Evolutionary conservation across 2,888 invertebrate species (phyloP).

Genomic region (Ditylenchus weischeri): DNA sequence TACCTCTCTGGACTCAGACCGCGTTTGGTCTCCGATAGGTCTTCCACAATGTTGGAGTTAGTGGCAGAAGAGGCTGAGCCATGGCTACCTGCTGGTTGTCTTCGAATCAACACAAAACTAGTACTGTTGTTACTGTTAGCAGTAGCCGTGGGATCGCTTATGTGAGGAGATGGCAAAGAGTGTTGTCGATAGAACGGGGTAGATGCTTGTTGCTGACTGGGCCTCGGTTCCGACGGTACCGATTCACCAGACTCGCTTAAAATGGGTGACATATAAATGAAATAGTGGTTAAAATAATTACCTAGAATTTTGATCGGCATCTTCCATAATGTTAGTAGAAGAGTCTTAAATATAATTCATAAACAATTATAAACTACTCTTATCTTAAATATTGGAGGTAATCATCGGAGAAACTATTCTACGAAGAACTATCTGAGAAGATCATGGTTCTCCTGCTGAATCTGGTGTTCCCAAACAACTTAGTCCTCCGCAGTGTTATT

Average conservation of each 20-base stretch:
- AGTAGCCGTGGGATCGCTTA: background rate
- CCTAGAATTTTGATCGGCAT: too few species aligned
- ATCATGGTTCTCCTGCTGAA: too few species aligned
- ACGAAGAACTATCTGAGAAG: too few species aligned
- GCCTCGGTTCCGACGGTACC: constrained; percentile 40
- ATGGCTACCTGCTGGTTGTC: background rate
- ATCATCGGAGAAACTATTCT: too few species aligned
- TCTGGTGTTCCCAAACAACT: too few species aligned
- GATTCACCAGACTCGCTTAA: constrained; percentile 30
- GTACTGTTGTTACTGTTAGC: background rate
- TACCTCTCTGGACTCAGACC: constrained; percentile 44
- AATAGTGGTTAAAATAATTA: too few species aligned
- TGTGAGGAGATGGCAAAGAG: background rate
- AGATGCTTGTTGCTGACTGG: constrained; percentile 10
- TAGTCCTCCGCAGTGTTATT: too few species aligned
- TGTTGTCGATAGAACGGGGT: background rate
- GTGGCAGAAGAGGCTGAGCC: background rate
- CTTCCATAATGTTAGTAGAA: too few species aligned
- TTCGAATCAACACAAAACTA: background rate
- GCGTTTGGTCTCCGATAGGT: constrained; percentile 26
- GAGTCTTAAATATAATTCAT: background rate
- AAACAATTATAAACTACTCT: background rate
- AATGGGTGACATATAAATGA: too few species aligned
- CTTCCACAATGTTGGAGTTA: constrained; percentile 12
- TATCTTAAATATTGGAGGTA: too few species aligned